Base-by-base conservation (phyloP, 2,888 invertebrate genomes). In the Punctoribates punctum region DNA sequence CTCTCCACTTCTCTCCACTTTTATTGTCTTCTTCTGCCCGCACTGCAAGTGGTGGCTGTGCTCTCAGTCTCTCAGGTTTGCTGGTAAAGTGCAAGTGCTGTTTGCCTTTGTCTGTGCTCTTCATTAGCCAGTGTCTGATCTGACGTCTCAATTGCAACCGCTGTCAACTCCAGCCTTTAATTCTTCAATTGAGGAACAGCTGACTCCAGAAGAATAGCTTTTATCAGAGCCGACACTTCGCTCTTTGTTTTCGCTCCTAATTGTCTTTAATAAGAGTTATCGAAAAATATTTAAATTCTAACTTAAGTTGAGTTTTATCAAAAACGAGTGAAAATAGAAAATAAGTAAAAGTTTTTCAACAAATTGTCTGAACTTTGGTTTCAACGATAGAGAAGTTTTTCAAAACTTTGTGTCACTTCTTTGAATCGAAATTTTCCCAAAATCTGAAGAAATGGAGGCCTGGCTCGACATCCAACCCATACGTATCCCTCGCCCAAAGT, bases 391-490 rank as follows among this genome's bases (percentile, higher is more conserved):
- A 42, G 1, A 9, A 42, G n/a, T 54, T 54, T 6, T n/a, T 6
- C n/a, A 54, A 54, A 20, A 20, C 20, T 23, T 54, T 20, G n/a
- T 23, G 54, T 8, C 13, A 15, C 13, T n/a, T 20, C n/a, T 20
- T 54, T 20, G 3, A 1, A n/a, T 20, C 6, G 23, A 54, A 20
- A 54, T 54, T 51, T 29, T 29, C n/a, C 11, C 2, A 8, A 34
- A 29, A 72, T 11, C 11, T 27, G 23, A n/a, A 25, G 62, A 15
- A 80, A 93, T 93, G 92, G 93, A 93, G 83, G 90, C 91, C 81
- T 92, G 92, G 92, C 89, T 89, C 80, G 92, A 93, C 84, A 90
- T 93, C 72, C 92, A 92, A 84, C 88, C 91, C 80, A 89, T 93
- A 79, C 87, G 90, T 81, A 93, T 93, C 81, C 93, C 93, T 34